Base-by-base conservation (phyloP, 35 echinoderm and acorn worm species). In the Holothuria glaberrima region DNA sequence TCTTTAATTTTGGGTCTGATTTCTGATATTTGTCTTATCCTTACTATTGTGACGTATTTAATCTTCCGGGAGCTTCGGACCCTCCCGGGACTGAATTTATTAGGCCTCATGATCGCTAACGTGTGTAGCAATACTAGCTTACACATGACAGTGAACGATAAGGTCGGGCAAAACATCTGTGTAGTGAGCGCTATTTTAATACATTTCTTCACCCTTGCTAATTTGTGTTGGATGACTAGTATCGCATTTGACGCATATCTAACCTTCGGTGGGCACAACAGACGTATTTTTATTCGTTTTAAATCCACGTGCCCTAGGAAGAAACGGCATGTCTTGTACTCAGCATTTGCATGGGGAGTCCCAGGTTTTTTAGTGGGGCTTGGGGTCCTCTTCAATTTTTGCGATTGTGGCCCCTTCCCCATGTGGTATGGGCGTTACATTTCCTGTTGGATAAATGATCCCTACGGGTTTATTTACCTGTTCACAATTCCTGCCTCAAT, bases 391-490 rank as follows among this genome's bases (percentile, higher is more conserved):
- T 80, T 94, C 21, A 45, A 97, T 33, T 87, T 89, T 17, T 90
- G 86, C 56, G 80, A 91, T 9, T 92, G 85, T 30, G 86, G 88
- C 20, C 61, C 71, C 1, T 86, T 97, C 14, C 63, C 89, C 4
- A 63, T 97, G 7, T 86, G 90, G 64, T 97, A 97, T 59, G 95
- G 95, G 30, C 30, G 45, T 0, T 88, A 97, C 36, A 84, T 78
- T 18, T 91, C 82, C n/a, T 97, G 95, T 81, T 94, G 92, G 92
- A 94, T 97, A 21, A 87, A 90, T 6, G 90, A 94, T 58, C 90
- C 95, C 0, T 14, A 54, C 26, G 90, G 92, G 0, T 97, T 89
- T 26, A 29, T 92, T 2, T 63, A 83, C 38, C 78, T 94, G 19
- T 94, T 97, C 48, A 81, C 81, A 1, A 50, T 97, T 18, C 95